phyloP scores from a whole-genome alignment of 2,888 invertebrate species.

The Metalampra italica region DNA sequence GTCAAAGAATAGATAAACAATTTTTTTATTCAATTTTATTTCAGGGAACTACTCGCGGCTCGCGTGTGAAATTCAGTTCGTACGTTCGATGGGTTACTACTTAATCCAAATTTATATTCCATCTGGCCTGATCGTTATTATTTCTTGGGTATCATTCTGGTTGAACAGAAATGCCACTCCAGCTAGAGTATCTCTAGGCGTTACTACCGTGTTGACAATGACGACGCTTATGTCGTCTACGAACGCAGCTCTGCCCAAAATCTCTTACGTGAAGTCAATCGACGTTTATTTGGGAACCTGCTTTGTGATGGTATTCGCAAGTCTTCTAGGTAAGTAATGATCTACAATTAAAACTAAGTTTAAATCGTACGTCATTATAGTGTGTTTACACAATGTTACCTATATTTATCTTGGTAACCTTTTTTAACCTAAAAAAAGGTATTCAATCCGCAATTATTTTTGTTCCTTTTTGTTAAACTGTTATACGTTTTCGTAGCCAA shows the following conservation, averaged over 20 bases:
- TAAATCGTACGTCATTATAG: no score
- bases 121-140: slow-evolving; percentile 96
- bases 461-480: no score
- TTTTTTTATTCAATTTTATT: background rate
- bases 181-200: slow-evolving; percentile 94
- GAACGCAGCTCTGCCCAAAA: slow-evolving; percentile 97
- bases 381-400: no score
- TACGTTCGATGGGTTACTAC: slow-evolving; percentile 98
- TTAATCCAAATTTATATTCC: slow-evolving; percentile 99
- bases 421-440: no score
- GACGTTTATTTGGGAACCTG: slow-evolving; percentile 98
- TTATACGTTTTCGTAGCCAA: no score
- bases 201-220: slow-evolving; percentile 98
- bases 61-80: slow-evolving; percentile 97
- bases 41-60: slow-evolving; percentile 97
- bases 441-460: no score
- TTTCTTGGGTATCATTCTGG: slow-evolving; percentile 98
- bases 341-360: no score
- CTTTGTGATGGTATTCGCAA: slow-evolving; percentile 99
- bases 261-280: slow-evolving; percentile 98
- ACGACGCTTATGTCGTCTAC: slow-evolving; percentile 98
- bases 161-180: slow-evolving; percentile 96
- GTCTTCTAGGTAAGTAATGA: slow-evolving; percentile 89
- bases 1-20: no score
- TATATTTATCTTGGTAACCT: no score